Base-by-base conservation (phyloP, 35 echinoderm and acorn worm genomes). In the Lytechinus variegatus region DNA sequence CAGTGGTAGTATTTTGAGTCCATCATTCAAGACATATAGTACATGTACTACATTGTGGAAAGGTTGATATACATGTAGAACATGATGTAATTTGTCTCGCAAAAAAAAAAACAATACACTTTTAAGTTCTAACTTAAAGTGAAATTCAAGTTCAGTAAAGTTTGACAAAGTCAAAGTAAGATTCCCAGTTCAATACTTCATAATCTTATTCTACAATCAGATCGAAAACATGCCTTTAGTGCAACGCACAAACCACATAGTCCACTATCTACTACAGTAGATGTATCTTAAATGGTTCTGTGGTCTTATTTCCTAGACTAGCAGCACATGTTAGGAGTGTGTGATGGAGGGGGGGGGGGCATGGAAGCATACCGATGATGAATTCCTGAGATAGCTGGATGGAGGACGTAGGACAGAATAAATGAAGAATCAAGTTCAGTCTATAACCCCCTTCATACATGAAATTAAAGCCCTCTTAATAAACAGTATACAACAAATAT, bases 331-430 rank as follows among this genome's bases (percentile, higher is more conserved):
- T 79, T 24, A 5, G n/a, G 66, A 79, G 66, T 79, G 66, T 79
- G 88, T 90, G 88, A 54, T 90, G 29, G 27, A 27, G 29, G 88
- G 88, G 88, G 88, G n/a, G 88, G 88, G 88, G 88, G 29, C 14
- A 52, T 19, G 52, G 29, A 44, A 90, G 29, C 88, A 90, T 90
- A 52, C 28, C 29, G 28, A 90, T 12, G 14, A 33, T 90, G 88
- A 90, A 90, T 90, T 90, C 88, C 88, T 52, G 52, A 90, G 88
- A 90, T 90, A 90, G 88, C 52, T 90, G 88, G 88, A 90, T 90
- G 88, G 88, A 90, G 88, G 88, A 90, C 88, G 52, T 44, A 52
- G 88, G 29, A 90, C 11, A 90, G 24, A 90, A 90, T 90, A 90
- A 90, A 21, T 52, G 28, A 90, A 54, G 88, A 90, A 90, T 90